Base-by-base conservation (phyloP, 2,888 invertebrate genomes). In the Diarsia brunnea region DNA sequence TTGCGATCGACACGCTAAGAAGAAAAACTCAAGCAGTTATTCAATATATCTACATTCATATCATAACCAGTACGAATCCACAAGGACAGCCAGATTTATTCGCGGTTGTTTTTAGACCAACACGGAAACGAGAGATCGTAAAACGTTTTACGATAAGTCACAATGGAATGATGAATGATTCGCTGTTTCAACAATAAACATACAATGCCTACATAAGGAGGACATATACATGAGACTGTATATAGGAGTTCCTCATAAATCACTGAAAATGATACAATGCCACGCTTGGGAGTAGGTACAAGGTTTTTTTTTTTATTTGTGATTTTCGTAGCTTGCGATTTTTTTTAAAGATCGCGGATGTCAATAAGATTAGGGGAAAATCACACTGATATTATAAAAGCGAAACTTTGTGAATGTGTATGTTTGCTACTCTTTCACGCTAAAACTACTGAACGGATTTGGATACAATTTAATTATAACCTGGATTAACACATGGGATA, bases 121-220 rank as follows among this genome's bases (percentile, higher is more conserved):
- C 43, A 71, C 77, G 82, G 82, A 83, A 84, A 81, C 60, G 38
- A 31, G 19, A 16, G 69, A 70, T 71, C 82, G 61, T 83, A 83
- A 84, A 81, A 38, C 16, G 49, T 47, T 81, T 76, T 76, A 82
- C 65, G 82, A 71, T 68, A 81, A 49, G 49, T 71, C 49, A 68
- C 64, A 76, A n/a, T 73, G 66, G 12, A 72, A 69, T 81, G 74
- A 84, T 63, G 76, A 75, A 82, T 84, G 63, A 67, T 45, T 72
- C 3, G 65, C 49, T 66, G 60, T 68, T 70, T 43, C 58, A 61
- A 75, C 60, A 55, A 69, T 69, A 83, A 66, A 58, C 51, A 58
- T 78, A 78, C 58, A 19, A 71, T 69, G 69, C n/a, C n/a, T 53
- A 16, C 66, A 21, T 43, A 73, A 55, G 64, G 43, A 51, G 61